Evolutionary conservation across 2,797 vertebrate genomes (phyloP).

Genomic region (Falco concolor): DNA sequence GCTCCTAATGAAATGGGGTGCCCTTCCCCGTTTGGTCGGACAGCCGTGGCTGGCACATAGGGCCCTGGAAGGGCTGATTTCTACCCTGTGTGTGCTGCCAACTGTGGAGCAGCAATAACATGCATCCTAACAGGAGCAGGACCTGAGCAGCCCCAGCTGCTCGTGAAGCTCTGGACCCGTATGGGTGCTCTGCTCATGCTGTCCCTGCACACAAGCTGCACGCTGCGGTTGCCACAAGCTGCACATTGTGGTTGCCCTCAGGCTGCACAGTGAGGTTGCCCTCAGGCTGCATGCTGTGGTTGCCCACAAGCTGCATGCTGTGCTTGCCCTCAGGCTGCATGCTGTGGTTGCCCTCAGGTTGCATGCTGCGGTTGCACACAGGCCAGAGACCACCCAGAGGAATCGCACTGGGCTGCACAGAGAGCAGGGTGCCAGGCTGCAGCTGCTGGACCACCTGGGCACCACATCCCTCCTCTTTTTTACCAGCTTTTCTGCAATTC

Average conservation of each 20-base stretch:
- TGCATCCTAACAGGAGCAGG: neutral
- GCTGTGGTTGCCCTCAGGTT: neutral
- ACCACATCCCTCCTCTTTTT: neutral
- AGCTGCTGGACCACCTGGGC: neutral
- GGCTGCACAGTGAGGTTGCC: neutral
- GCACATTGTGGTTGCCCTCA: no score
- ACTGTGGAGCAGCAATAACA: fast-evolving
- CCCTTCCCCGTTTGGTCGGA: neutral
- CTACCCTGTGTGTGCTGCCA: neutral
- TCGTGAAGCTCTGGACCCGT: fast-evolving
- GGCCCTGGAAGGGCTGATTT: neutral
- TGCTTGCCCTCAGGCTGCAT: neutral
- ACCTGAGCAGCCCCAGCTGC: fast-evolving
- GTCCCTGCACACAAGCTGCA: neutral
- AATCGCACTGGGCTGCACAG: neutral
- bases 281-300: no score
- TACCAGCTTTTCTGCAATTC: neutral
- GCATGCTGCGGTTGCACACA: neutral
- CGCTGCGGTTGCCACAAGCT: fast-evolving
- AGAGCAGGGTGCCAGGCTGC: neutral
- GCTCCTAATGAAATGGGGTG: fast-evolving
- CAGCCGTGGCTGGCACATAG: fast-evolving
- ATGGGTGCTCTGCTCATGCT: neutral
- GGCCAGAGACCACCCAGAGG: neutral
- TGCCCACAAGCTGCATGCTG: neutral